Evolutionary conservation across 64 coral and sea anemone species (phyloP).

Genomic region (Pachyseris speciosa): DNA sequence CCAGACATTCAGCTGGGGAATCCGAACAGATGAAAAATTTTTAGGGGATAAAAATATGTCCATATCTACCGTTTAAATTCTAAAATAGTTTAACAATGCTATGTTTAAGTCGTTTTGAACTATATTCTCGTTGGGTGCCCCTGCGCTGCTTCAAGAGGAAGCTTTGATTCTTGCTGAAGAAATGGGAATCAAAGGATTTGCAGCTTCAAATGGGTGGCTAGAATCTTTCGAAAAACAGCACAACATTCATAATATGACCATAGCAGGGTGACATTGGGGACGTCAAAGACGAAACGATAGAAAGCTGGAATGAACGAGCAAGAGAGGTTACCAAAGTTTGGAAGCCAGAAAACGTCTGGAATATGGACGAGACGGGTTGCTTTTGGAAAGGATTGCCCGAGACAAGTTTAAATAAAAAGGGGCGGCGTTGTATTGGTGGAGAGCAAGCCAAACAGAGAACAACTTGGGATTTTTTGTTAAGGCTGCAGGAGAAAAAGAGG

Average conservation of each 20-base stretch:
- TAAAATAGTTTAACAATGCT: too few species aligned
- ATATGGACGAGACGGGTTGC: constrained; percentile 24
- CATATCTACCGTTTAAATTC: too few species aligned
- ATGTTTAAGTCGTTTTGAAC: too few species aligned
- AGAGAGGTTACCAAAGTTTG: constrained; percentile 39
- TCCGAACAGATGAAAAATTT: too few species aligned
- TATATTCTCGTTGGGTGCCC: too few species aligned
- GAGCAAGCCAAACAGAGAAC: constrained; percentile 52
- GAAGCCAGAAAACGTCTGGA: constrained; percentile 21
- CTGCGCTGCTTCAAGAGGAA: constrained; percentile 29
- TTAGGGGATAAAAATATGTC: too few species aligned
- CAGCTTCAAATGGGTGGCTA: constrained; percentile 28
- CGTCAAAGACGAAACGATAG: constrained; percentile 1
- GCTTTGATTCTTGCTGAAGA: constrained; percentile 27
- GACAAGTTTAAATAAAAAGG: not conserved
- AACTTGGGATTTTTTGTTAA: constrained; percentile 33
- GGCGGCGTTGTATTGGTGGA: constrained; percentile 1
- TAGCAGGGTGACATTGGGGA: constrained; percentile 14
- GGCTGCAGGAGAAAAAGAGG: too few species aligned
- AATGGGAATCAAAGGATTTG: not conserved
- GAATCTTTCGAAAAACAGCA: constrained; percentile 14
- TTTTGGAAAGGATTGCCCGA: constrained; percentile 38
- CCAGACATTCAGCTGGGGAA: too few species aligned
- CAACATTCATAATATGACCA: constrained; percentile 12
- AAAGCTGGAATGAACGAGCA: constrained; percentile 32